Conservation (phyloP, 2,113 vertebrate species). For the Anoura caudifer region DNA sequence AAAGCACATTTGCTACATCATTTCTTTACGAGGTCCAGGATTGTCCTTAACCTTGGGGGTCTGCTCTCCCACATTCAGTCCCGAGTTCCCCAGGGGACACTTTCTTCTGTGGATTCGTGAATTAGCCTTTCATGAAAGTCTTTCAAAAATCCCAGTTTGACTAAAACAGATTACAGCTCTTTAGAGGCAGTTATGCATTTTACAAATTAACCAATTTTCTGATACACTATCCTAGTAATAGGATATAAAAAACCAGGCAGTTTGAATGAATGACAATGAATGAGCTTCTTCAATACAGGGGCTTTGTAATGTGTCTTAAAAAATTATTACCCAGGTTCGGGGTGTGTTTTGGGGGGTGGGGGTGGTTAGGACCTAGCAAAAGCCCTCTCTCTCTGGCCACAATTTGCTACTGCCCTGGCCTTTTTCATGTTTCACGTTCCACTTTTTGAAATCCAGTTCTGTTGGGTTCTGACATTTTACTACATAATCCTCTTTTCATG, state of each 20-base stretch:
- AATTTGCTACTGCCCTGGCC: neutral
- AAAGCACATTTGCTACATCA: neutral
- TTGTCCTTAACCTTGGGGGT: neutral
- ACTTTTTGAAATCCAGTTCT: neutral
- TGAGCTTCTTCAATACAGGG: neutral
- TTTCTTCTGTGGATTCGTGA: neutral
- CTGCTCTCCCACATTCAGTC: neutral
- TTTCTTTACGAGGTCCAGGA: neutral
- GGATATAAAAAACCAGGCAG: neutral
- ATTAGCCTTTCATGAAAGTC: slow-evolving; percentile 32
- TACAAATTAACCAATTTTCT: slow-evolving; percentile 30
- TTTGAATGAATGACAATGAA: neutral
- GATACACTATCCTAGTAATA: neutral
- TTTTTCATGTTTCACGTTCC: neutral
- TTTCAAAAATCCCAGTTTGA: slow-evolving; percentile 9
- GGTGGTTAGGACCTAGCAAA: neutral
- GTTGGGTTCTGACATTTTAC: neutral
- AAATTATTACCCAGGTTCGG: neutral
- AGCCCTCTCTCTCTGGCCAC: neutral
- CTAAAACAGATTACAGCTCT: neutral
- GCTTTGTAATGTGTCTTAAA: neutral
- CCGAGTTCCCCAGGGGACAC: neutral
- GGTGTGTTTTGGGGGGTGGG: neutral
- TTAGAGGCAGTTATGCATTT: slow-evolving; percentile 29
- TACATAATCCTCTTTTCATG: neutral